A percentile compares a stretch with the other conserved stretches of the same genome.
phyloP scores from a whole-genome alignment of 2,113 vertebrate genomes.

The Peucedramus taeniatus region DNA sequence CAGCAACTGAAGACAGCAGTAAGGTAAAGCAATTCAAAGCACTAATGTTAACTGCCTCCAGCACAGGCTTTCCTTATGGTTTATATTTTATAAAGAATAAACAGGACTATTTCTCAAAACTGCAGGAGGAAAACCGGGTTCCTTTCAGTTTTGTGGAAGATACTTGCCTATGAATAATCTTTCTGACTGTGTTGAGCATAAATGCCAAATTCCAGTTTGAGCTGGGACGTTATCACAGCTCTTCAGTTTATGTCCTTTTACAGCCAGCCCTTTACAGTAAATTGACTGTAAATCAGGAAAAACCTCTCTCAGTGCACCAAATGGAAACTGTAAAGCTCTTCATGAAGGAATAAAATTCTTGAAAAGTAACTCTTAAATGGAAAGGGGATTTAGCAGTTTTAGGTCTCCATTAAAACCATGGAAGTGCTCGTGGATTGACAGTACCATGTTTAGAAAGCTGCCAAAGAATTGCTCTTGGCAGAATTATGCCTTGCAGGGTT shows the following conservation, averaged over 20 bases:
- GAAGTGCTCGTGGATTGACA: background rate
- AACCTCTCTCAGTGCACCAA: background rate
- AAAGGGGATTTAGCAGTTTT: conserved; percentile 5
- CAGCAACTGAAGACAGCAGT: background rate
- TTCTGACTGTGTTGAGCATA: background rate
- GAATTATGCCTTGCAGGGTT: background rate
- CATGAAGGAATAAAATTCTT: background rate
- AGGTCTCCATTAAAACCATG: background rate
- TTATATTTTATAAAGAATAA: background rate
- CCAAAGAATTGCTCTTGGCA: background rate
- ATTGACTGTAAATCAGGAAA: conserved; percentile 42
- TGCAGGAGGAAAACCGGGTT: background rate
- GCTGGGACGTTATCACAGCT: background rate
- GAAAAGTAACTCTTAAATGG: conserved; percentile 8
- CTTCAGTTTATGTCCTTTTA: conserved; percentile 48
- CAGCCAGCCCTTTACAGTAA: conserved; percentile 7
- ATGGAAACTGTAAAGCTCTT: conserved; percentile 16
- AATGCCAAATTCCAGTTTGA: conserved; percentile 5
- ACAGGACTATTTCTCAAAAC: background rate
- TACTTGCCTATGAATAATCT: background rate
- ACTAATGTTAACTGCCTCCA: background rate
- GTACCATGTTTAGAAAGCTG: background rate
- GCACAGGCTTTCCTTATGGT: background rate
- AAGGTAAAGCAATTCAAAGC: background rate
- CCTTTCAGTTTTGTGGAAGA: background rate